Base-by-base conservation (phyloP, 2,797 vertebrate species). In the Poeciliopsis turneri region DNA sequence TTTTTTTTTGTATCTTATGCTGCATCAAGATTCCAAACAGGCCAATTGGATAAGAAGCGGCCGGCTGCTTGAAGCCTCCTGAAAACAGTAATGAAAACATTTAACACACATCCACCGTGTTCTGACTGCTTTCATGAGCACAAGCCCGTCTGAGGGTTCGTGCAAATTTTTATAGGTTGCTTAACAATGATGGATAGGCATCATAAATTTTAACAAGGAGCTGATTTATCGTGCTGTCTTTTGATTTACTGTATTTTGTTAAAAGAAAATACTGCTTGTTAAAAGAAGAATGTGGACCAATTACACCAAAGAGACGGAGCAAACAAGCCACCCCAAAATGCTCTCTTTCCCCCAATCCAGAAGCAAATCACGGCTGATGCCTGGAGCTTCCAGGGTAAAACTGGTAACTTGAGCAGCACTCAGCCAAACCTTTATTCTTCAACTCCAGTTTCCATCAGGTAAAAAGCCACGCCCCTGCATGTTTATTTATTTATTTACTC, bases 201-300 rank as follows among this genome's bases (percentile, higher is more conserved):
- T 30, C 47, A 55, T 69, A 82, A 64, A 61, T 74, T 72, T 82
- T 80, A 73, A 46, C 64, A 68, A 43, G 30, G 18, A 20, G 46
- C 70, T 84, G 79, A 87, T 88, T 86, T 82, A 84, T 87, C 18
- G 20, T 81, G 75, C 70, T 57, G 75, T 80, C 47, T 73, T 88
- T 82, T 90, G 72, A 85, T 61, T 82, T 84, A 70, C 84, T 82
- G 77, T 16, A 45, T 45, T 45, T 70, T n/a, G n/a, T n/a, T n/a
- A n/a, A n/a, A n/a, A n/a, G n/a, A n/a, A n/a, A n/a, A n/a, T n/a
- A n/a, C 25, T 45, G 39, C 68, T 45, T 70, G 68, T 45, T 70
- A 70, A 70, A 45, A 45, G 36, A 70, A 70, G 41, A 45, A 45
- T 8, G 68, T 70, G 68, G 25, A 70, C 28, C 68, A 70, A 70